Evolutionary conservation across 2,888 invertebrate species (phyloP), one percentile per base, ranked within the genome.

Genomic region (Ommatoiulus sabulosus): DNA sequence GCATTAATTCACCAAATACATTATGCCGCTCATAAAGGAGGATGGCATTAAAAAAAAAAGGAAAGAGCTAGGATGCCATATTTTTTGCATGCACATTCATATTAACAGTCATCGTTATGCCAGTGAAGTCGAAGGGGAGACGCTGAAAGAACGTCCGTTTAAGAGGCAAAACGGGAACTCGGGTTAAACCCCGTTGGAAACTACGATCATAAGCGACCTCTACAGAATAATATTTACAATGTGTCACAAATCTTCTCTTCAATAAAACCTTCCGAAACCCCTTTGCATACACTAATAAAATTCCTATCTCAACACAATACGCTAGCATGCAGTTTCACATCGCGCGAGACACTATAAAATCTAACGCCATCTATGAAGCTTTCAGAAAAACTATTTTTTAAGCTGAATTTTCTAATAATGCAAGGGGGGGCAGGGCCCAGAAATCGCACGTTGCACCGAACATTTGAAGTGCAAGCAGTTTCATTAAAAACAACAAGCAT

Each of bases 1-100:
- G 80, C 80, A 80, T 80, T 80, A 80, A 80, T 80, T 80, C 80
- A 80, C 80, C 80, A 80, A 80, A 80, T 80, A 35, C 80, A 80
- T 80, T 80, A 80, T 80, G 80, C 80, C 80, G 80, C 80, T 80
- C 80, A 80, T 80, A 80, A 80, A 80, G 80, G 80, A 80, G 80
- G 24, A 80, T 80, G 80, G 80, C 80, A 80, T 80, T 80, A 80
- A 35, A 80, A 80, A 80, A n/a, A 35, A 80, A 80, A 35, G 24
- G 72, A 72, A 35, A 80, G 80, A 80, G 35, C 35, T 80, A 35
- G 80, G 80, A 80, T 35, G 80, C 80, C 80, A 35, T 80, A 35
- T 80, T 80, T 80, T 80, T 35, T 63, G 63, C 35, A 24, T 24
- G 72, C 72, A 72, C 80, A 80, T 35, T 72, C 24, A 72, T 24